Evolutionary conservation across 2,888 invertebrate species (phyloP).

Genomic region (Caradrina kadenii): DNA sequence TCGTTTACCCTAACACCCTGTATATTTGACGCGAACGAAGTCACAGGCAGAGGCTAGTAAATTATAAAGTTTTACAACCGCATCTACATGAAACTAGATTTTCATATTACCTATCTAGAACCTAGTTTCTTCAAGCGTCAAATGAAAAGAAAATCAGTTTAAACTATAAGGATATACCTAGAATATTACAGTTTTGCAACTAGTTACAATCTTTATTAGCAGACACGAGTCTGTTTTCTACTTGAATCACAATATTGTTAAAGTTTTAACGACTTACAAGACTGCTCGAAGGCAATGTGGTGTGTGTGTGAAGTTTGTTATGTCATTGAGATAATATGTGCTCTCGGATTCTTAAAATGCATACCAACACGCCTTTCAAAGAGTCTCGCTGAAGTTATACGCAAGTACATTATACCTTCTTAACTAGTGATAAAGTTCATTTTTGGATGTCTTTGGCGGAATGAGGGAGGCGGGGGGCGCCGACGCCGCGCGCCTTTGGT

Average conservation of each 20-base stretch:
- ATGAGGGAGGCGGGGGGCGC: too few relatives aligned
- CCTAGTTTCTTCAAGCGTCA: not conserved
- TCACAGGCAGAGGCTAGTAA: too few relatives aligned
- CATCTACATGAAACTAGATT: not conserved
- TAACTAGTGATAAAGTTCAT: too few relatives aligned
- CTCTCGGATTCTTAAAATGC: too few relatives aligned
- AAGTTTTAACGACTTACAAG: constrained; percentile 56
- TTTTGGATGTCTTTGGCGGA: too few relatives aligned
- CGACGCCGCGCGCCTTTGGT: too few relatives aligned
- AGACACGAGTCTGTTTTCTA: constrained; percentile 25
- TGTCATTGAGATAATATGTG: not conserved
- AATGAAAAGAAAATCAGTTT: constrained; percentile 13
- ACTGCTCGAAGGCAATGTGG: constrained; percentile 16
- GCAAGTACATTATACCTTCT: too few relatives aligned
- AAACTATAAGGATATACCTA: constrained; percentile 21
- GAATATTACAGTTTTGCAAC: constrained; percentile 32
- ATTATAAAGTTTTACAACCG: too few relatives aligned
- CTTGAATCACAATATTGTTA: constrained; percentile 56
- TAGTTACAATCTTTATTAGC: constrained; percentile 36
- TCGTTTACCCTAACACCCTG: too few relatives aligned
- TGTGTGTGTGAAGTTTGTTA: constrained; percentile 9
- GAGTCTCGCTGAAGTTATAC: too few relatives aligned
- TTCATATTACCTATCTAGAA: not conserved
- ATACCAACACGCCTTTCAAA: too few relatives aligned
- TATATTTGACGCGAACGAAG: too few relatives aligned